Conservation (phyloP, 2,888 invertebrate species). For the Aromia moschata region DNA sequence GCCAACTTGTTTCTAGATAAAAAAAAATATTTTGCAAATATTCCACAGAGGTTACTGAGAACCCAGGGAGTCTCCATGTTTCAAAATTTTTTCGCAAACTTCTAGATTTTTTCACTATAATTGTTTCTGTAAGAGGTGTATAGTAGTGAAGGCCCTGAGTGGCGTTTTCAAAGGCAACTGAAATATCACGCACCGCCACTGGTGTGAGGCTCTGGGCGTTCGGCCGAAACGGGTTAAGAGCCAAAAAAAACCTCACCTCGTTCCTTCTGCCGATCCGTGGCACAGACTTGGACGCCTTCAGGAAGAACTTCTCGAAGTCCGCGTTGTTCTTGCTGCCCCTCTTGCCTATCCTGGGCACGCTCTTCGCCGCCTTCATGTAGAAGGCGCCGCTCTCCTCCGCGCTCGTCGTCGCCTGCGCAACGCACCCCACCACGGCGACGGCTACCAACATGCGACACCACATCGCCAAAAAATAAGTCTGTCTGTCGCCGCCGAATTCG, state of each 20-base stretch:
- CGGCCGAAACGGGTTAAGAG: no score
- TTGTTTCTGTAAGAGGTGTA: no score
- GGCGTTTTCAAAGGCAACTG: no score
- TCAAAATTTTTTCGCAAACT: no score
- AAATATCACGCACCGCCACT: no score
- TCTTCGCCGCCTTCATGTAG: constrained; percentile 60
- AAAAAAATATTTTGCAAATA: no score
- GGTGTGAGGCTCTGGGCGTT: no score
- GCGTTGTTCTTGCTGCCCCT: constrained; percentile 53
- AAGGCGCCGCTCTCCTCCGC: constrained; percentile 25
- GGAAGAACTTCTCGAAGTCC: constrained; percentile 63
- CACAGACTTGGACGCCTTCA: constrained; percentile 64
- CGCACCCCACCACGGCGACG: not conserved
- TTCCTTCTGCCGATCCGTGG: constrained; percentile 63
- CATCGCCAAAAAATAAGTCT: not conserved
- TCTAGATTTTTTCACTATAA: no score
- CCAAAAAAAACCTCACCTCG: constrained; percentile 50
- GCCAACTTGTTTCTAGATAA: no score
- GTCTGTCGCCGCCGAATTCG: not conserved
- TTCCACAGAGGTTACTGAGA: no score
- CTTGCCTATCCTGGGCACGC: constrained; percentile 57
- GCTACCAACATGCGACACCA: constrained; percentile 3
- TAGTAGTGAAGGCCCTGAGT: no score
- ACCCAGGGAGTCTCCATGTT: no score
- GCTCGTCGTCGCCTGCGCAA: constrained; percentile 1